A percentile compares a stretch with the other conserved stretches of the same genome.
These are phyloP conservation scores for Onychomys leucogaster DNA, from an alignment of 2,797 vertebrate species.

Conservation along the genomic window DNA sequence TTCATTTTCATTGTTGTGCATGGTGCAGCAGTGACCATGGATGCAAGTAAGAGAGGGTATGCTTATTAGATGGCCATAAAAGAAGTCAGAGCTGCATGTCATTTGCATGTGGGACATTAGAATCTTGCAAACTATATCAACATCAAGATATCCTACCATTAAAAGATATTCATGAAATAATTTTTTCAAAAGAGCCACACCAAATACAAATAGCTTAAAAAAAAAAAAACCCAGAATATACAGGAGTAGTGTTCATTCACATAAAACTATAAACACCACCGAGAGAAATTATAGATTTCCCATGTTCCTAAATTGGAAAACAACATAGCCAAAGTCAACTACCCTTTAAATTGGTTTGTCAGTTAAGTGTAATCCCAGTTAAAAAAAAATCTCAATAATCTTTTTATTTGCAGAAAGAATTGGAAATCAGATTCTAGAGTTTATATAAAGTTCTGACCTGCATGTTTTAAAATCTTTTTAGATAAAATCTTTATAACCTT, in stretches of 20 bases:
- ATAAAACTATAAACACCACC: neutral
- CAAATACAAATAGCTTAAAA: constrained; percentile 15
- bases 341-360: neutral
- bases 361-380: neutral
- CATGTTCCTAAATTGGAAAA: neutral
- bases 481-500: neutral
- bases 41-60: neutral
- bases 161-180: neutral
- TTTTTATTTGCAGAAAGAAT: constrained; percentile 20
- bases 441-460: neutral
- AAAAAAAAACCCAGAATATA: neutral
- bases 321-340: neutral
- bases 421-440: neutral
- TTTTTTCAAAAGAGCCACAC: neutral
- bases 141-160: constrained; percentile 18
- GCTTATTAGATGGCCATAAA: neutral
- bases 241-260: neutral
- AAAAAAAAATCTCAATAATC: neutral
- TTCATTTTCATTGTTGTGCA: neutral
- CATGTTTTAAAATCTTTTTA: neutral
- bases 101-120: neutral
- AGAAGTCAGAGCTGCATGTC: neutral
- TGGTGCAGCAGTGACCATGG: neutral
- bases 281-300: neutral
- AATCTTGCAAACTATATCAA: constrained; percentile 21